Conservation (phyloP, 2,888 invertebrate species). For the Drosophila mimetica region DNA sequence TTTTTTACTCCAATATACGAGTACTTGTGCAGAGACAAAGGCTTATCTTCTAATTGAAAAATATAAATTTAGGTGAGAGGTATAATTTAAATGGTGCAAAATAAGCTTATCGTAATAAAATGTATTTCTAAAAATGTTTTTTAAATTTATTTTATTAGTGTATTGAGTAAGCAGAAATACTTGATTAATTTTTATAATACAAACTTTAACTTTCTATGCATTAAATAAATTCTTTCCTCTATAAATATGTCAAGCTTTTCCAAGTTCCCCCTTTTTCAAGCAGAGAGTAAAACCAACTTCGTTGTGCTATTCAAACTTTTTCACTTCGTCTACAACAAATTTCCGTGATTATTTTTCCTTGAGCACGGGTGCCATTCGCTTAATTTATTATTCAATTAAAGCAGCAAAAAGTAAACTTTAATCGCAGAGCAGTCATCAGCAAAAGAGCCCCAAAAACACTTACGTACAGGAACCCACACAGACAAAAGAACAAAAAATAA, state of each 20-base stretch:
- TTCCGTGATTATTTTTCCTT: slow-evolving; percentile 27
- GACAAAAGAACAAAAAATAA: slow-evolving; percentile 38
- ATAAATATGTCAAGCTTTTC: not conserved
- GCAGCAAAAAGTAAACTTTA: slow-evolving; percentile 76
- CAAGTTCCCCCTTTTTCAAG: not conserved
- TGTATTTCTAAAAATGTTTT: not conserved
- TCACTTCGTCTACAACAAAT: slow-evolving; percentile 2
- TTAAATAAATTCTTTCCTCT: no score
- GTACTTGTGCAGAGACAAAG: slow-evolving; percentile 8
- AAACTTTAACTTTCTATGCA: no score
- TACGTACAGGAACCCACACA: slow-evolving; percentile 20
- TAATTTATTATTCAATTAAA: slow-evolving; percentile 79
- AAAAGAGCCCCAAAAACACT: slow-evolving; percentile 53
- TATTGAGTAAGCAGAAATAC: no score
- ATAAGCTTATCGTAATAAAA: not conserved
- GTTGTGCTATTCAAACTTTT: slow-evolving; percentile 3
- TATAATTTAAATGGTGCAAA: no score
- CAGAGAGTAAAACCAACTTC: not conserved
- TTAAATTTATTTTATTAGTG: not conserved
- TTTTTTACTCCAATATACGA: slow-evolving; percentile 7
- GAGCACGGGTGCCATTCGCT: slow-evolving; percentile 63
- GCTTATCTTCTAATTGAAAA: slow-evolving; percentile 33
- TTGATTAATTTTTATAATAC: no score
- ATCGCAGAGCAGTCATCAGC: slow-evolving; percentile 68
- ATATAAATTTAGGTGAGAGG: slow-evolving; percentile 14